phyloP scores from a whole-genome alignment of 2,113 vertebrate genomes.

The Calypte anna region DNA sequence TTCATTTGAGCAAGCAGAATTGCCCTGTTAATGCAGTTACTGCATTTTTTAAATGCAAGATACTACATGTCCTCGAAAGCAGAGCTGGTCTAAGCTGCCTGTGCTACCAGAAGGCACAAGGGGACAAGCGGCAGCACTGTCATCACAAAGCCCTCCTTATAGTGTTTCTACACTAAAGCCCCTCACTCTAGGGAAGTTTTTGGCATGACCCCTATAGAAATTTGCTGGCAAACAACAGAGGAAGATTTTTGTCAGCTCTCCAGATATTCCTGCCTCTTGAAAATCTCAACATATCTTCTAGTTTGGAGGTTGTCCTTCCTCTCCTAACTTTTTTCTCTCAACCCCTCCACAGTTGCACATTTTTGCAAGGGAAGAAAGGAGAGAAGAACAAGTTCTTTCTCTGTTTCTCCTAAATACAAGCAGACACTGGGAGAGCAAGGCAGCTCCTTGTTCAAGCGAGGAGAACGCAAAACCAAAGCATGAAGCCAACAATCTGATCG shows the following conservation, averaged over 20 bases:
- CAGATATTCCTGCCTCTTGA: background rate
- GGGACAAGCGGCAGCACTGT: background rate
- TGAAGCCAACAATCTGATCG: constrained; percentile 14
- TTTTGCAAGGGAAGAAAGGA: background rate
- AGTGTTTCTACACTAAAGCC: background rate
- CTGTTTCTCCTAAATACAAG: background rate
- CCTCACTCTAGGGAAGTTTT: background rate
- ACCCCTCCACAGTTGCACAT: background rate
- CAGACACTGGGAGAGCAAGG: accelerated
- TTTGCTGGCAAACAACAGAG: background rate
- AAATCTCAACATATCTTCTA: background rate
- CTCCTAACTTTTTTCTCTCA: background rate
- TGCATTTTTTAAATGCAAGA: background rate
- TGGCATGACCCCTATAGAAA: background rate
- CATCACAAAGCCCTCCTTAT: constrained; percentile 28
- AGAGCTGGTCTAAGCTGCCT: background rate
- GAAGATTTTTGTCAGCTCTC: background rate
- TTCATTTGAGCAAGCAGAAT: background rate
- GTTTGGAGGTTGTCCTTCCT: background rate
- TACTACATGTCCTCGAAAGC: background rate
- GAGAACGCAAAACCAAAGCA: background rate
- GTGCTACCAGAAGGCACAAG: background rate
- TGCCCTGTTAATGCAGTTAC: accelerated
- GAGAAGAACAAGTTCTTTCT: background rate
- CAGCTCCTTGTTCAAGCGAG: background rate